phyloP scores from a whole-genome alignment of 2,797 vertebrate genomes.

The Carduelis carduelis region DNA sequence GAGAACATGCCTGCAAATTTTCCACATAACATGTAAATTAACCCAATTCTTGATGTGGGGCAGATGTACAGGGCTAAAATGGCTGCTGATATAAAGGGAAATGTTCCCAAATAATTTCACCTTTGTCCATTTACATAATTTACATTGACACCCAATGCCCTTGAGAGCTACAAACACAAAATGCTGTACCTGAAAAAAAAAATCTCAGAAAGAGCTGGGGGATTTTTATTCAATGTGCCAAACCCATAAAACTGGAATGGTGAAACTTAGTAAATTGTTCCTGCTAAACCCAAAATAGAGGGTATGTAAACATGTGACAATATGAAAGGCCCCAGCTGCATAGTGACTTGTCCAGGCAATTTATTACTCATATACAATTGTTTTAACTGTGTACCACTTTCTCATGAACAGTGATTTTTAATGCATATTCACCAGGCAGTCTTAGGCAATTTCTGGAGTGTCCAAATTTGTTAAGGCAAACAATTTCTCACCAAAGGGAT shows the following conservation, averaged over 20 bases:
- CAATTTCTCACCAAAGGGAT: background rate
- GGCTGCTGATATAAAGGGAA: background rate
- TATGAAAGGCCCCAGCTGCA: background rate
- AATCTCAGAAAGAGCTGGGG: background rate
- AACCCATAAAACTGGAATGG: background rate
- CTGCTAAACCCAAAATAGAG: background rate
- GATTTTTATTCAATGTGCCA: background rate
- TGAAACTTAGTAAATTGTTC: background rate
- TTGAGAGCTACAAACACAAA: background rate
- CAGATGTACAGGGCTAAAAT: background rate
- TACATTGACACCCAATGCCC: background rate
- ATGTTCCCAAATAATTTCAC: background rate
- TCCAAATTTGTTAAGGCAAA: background rate
- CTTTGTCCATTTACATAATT: background rate
- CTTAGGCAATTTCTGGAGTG: background rate
- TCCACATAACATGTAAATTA: background rate
- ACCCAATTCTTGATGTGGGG: background rate
- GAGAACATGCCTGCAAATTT: background rate
- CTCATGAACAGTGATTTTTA: background rate
- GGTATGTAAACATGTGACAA: background rate
- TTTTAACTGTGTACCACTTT: background rate
- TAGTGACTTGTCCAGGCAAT: background rate
- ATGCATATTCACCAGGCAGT: background rate
- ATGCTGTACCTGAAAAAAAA: background rate
- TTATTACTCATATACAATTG: background rate